Percentiles rank a stretch among this genome's conserved stretches.
These are phyloP conservation scores for Sparus aurata DNA, from an alignment of 2,797 vertebrate genomes.

Conservation along the genomic window DNA sequence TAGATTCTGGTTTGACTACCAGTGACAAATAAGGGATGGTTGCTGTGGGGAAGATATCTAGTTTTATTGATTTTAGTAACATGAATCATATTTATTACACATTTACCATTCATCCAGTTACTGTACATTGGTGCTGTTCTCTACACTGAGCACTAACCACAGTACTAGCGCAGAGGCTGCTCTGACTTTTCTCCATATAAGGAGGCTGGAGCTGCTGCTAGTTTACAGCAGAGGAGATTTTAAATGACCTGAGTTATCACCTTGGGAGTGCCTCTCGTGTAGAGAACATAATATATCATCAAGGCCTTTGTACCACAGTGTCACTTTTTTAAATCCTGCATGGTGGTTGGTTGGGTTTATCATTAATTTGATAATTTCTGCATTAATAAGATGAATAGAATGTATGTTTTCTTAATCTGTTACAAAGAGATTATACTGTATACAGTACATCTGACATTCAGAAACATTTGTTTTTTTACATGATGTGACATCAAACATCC, in stretches of 20 bases:
- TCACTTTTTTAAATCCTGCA: conserved; percentile 1
- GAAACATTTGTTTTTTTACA: conserved; percentile 2
- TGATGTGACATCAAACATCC: conserved; percentile 6
- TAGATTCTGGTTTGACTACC: conserved; percentile 28
- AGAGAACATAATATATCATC: conserved; percentile 3
- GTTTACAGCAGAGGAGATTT: conserved; percentile 56
- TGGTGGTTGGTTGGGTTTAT: conserved; percentile 4
- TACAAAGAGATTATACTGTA: conserved; percentile 38
- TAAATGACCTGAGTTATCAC: background rate
- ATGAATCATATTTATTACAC: conserved; percentile 52
- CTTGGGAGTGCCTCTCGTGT: background rate
- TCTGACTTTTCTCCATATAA: conserved; percentile 24
- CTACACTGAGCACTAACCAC: background rate
- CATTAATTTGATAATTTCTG: background rate
- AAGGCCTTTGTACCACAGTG: conserved; percentile 7
- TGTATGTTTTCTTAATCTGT: conserved; percentile 40
- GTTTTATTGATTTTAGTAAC: conserved; percentile 38
- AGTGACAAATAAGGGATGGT: conserved; percentile 42
- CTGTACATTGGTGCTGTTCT: background rate
- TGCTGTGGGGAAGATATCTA: conserved; percentile 14
- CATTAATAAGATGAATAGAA: background rate
- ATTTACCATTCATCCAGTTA: conserved; percentile 9
- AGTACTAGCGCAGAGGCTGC: conserved; percentile 22
- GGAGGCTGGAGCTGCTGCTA: conserved; percentile 28
- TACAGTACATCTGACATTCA: conserved; percentile 28